These are phyloP conservation scores for Aphidius gifuensis DNA, from an alignment of 1,140 invertebrate species.

Conservation along the genomic window DNA sequence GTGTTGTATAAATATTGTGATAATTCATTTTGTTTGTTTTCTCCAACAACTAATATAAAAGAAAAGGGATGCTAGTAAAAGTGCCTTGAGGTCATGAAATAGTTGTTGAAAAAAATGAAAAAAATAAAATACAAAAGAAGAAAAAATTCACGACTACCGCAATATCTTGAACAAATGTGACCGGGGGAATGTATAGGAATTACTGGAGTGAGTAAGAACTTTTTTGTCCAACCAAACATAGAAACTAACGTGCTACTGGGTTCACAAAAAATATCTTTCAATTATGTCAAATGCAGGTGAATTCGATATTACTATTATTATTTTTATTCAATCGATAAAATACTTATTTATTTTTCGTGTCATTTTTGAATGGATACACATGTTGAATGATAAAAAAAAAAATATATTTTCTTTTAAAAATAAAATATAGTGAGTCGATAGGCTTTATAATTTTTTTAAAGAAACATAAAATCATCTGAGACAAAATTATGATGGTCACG, in stretches of 20 bases:
- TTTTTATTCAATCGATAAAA: neutral
- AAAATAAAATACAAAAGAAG: too few relatives aligned
- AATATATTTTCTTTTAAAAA: too few relatives aligned
- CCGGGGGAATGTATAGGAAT: neutral
- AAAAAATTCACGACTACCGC: neutral
- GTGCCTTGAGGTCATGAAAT: too few relatives aligned
- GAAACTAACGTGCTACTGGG: neutral
- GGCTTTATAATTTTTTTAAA: too few relatives aligned
- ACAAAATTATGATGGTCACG: conserved; percentile 15
- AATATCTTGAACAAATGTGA: conserved; percentile 10
- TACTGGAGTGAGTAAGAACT: conserved; percentile 1
- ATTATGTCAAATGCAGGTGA: too few relatives aligned
- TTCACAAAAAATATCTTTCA: too few relatives aligned
- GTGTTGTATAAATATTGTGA: too few relatives aligned
- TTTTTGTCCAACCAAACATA: conserved; percentile 15
- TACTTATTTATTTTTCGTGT: neutral
- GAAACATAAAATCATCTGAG: neutral
- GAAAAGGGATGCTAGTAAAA: too few relatives aligned
- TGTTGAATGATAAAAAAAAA: too few relatives aligned
- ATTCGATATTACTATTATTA: neutral
- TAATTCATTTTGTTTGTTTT: too few relatives aligned
- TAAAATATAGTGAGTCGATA: neutral
- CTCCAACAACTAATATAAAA: too few relatives aligned
- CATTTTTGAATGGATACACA: neutral
- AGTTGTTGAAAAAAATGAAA: too few relatives aligned